phyloP scores from a whole-genome alignment of 2,888 invertebrate species.

The Dione vanillae region DNA sequence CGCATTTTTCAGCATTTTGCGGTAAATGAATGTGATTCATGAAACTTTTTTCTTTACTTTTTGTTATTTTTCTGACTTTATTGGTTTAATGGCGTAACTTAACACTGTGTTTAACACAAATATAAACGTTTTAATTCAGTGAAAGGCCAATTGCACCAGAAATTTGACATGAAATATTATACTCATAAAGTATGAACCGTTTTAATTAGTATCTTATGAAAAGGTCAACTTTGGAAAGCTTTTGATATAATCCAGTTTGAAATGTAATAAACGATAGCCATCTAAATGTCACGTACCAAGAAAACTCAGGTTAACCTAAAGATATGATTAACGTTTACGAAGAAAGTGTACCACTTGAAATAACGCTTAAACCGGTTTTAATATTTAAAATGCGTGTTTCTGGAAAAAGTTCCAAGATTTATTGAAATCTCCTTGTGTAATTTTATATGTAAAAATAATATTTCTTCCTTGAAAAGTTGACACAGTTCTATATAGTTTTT shows the following conservation, averaged over 20 bases:
- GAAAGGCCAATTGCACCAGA: no score
- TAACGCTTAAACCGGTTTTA: slow-evolving; percentile 32
- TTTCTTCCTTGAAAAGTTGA: no score
- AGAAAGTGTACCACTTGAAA: slow-evolving; percentile 41
- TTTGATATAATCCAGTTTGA: slow-evolving; percentile 20
- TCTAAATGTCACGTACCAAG: slow-evolving; percentile 31
- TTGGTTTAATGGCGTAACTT: background rate
- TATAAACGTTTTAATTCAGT: no score
- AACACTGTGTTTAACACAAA: background rate
- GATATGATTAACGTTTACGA: slow-evolving; percentile 29
- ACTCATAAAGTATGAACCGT: no score
- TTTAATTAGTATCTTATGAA: background rate
- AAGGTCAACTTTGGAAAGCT: slow-evolving; percentile 7
- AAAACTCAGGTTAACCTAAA: slow-evolving; percentile 17
- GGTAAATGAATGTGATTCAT: background rate
- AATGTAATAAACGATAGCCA: slow-evolving; percentile 16
- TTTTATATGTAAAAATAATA: no score
- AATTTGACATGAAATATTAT: no score
- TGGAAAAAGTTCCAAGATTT: background rate
- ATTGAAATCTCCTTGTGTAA: no score
- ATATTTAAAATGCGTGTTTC: slow-evolving; percentile 4
- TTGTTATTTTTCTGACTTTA: background rate
- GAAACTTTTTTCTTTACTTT: background rate
- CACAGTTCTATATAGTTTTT: no score
- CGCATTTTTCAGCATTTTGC: background rate